Evolutionary conservation across 2,113 vertebrate genomes (phyloP).

Genomic region (Cyanoderma ruficeps): DNA sequence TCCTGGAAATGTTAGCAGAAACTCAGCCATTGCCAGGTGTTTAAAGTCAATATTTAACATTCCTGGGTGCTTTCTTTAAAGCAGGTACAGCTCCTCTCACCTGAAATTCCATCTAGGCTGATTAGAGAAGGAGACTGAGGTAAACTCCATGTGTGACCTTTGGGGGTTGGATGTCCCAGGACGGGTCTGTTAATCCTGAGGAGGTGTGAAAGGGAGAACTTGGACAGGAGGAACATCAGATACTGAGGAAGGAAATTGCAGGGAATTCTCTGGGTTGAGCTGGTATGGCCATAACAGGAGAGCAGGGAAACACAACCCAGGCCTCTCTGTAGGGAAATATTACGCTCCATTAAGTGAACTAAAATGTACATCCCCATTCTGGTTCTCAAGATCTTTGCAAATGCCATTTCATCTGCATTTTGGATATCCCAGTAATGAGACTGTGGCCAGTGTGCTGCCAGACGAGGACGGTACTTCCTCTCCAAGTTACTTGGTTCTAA

Average conservation of each 20-base stretch:
- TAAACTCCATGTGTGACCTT: not conserved
- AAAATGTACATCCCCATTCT: not conserved
- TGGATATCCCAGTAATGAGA: not conserved
- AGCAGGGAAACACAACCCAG: not conserved
- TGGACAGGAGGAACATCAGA: not conserved
- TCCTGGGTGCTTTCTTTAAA: not conserved
- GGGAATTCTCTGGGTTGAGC: not conserved
- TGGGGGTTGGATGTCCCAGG: not conserved
- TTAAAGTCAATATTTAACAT: not conserved
- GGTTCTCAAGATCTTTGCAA: not conserved
- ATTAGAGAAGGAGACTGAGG: not conserved
- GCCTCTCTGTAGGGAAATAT: not conserved
- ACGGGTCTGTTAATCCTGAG: not conserved
- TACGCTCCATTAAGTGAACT: not conserved
- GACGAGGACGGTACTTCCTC: fast-evolving
- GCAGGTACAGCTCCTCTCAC: not conserved
- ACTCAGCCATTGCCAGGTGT: not conserved
- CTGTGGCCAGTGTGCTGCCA: not conserved
- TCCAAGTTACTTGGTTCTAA: not conserved
- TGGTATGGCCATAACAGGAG: not conserved
- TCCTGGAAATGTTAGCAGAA: not conserved
- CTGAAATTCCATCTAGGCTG: not conserved
- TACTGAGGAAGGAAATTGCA: not conserved
- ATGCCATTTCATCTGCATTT: not conserved
- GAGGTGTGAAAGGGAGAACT: not conserved